Base-by-base conservation (phyloP, 2,113 vertebrate species). In the Archilochus colubris region DNA sequence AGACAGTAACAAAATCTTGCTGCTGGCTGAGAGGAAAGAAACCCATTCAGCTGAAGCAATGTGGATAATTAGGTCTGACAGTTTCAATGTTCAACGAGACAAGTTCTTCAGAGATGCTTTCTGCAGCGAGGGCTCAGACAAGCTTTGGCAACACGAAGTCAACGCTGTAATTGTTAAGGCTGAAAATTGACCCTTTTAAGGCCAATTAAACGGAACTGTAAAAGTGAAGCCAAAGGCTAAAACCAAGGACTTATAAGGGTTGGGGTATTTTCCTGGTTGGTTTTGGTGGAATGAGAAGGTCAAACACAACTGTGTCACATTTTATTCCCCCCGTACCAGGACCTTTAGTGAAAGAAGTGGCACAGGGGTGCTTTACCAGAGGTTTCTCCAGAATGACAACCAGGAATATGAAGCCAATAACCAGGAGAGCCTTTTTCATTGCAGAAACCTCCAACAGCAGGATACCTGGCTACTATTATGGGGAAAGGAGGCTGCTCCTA, bases 11-110 rank as follows among this genome's bases (percentile, higher is more conserved):
- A 81, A 95, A 96, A 94, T 74, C 90, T 92, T 59, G 91, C 91
- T 93, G 82, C 93, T 87, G 92, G 94, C 95, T 91, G 82, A 55
- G 91, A 91, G 90, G 80, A 77, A 68, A 59, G 89, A 69, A 75
- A 85, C 77, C 88, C 91, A 89, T 96, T 91, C 68, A 95, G 94
- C 82, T 93, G 94, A 95, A 97, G 77, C 87, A 91, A 68, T 7
- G 94, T 36, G 50, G 89, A 84, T 96, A 95, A 96, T 96, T 73
- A 61, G 83, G 75, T 36, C 92, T 96, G 95, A 92, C 95, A 92
- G 95, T 86, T 91, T 95, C 87, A 96, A 96, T 21, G 92, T 94
- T 96, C 70, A 33, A 91, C 88, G 86, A 95, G 94, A 89, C 90
- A n/a, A 82, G 94, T 66, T 64, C 20, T 92, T 86, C 90, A 95